Conservation (phyloP, 2,113 vertebrate genomes). For the Pituophis catenifer region DNA sequence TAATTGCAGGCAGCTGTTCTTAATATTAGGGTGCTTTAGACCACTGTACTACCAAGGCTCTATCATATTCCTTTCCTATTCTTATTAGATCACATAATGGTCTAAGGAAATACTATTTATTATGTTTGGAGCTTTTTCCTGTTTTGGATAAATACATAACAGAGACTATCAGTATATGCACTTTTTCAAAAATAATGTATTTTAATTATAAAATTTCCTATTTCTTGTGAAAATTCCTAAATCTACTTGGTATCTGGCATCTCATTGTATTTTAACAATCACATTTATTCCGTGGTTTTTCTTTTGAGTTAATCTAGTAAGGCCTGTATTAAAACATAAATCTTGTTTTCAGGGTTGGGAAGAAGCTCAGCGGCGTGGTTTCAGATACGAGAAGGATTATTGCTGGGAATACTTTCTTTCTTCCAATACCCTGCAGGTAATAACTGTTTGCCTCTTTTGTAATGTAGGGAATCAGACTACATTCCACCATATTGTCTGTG, state of each 20-base stretch:
- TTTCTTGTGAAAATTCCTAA: background rate
- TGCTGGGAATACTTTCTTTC: slow-evolving; percentile 98
- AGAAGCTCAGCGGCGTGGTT: slow-evolving; percentile 80
- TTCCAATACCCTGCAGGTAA: slow-evolving; percentile 92
- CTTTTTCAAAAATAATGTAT: background rate
- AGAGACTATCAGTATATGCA: background rate
- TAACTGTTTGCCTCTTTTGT: background rate
- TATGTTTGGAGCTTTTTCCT: background rate
- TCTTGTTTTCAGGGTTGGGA: slow-evolving; percentile 86
- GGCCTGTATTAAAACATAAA: background rate
- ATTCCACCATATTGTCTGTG: background rate
- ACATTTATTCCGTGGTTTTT: background rate
- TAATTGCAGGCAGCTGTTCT: too few species aligned
- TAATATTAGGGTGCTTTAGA: too few species aligned
- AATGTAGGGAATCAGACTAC: background rate
- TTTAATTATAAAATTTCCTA: background rate
- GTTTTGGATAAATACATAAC: background rate
- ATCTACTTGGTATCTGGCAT: background rate
- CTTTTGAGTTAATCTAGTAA: background rate
- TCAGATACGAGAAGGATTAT: slow-evolving; percentile 85
- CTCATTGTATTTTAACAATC: background rate
- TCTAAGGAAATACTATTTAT: background rate
- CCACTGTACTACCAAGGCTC: too few species aligned
- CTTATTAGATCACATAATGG: background rate
- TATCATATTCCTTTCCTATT: background rate